Evolutionary conservation across 2,113 vertebrate species (phyloP).

Genomic region (Archocentrus centrarchus): DNA sequence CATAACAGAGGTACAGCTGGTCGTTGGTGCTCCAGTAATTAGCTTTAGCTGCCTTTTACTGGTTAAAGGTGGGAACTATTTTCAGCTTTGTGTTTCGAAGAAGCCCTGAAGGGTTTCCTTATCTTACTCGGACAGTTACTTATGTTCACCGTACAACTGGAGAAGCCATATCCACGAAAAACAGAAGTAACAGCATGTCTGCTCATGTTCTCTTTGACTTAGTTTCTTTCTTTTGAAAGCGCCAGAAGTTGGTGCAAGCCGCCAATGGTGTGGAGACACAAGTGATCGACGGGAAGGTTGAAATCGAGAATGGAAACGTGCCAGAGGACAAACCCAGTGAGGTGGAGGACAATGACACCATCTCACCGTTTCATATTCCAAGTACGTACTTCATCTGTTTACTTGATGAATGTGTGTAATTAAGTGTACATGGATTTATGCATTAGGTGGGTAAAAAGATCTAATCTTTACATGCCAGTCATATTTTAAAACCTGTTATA

Average conservation of each 20-base stretch:
- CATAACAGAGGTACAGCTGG: slow-evolving; percentile 90
- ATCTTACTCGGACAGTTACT: neutral
- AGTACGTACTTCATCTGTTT: slow-evolving; percentile 39
- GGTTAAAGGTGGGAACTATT: neutral
- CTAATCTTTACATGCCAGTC: neutral
- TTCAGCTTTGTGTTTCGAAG: neutral
- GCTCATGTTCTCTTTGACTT: slow-evolving; percentile 58
- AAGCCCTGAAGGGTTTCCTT: neutral
- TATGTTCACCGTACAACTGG: neutral
- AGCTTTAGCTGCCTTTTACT: neutral
- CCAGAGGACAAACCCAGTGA: slow-evolving; percentile 87
- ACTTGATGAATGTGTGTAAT: neutral
- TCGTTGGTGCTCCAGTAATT: neutral
- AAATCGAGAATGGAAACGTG: slow-evolving; percentile 92
- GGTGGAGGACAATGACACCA: slow-evolving; percentile 77
- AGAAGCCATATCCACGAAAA: neutral
- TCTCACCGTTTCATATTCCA: slow-evolving; percentile 87
- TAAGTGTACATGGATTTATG: neutral
- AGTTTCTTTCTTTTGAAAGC: slow-evolving; percentile 82
- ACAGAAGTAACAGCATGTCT: neutral
- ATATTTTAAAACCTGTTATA: neutral
- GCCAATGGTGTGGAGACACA: slow-evolving; percentile 87
- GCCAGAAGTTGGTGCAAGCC: slow-evolving; percentile 92
- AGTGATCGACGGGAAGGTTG: slow-evolving; percentile 87
- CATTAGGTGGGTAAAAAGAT: neutral